Conservation (phyloP, 1,140 invertebrate genomes). For the Pygmarrhopalites habei region DNA sequence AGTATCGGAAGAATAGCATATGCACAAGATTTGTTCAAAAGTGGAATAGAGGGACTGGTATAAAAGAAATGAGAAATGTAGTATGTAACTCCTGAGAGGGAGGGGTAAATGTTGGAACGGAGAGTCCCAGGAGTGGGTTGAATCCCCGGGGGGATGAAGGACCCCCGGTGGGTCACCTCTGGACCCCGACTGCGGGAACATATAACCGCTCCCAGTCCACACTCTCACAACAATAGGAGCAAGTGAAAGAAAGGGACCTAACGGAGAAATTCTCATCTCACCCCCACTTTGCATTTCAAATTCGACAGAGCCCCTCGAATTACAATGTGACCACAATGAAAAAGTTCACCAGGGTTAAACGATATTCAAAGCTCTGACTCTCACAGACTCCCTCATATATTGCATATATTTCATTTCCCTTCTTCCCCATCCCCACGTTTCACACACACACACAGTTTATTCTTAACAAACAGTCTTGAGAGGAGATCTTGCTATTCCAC, state of each 20-base stretch:
- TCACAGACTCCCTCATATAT: constrained; percentile 5
- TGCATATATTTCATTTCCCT: constrained; percentile 7
- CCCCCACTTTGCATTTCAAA: constrained; percentile 37
- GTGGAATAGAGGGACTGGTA: too few relatives aligned
- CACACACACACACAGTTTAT: not conserved
- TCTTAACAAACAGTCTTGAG: too few relatives aligned
- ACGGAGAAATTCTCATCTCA: constrained; percentile 30
- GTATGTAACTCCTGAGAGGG: too few relatives aligned
- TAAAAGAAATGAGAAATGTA: too few relatives aligned
- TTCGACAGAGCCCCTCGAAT: constrained; percentile 28
- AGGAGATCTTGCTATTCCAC: too few relatives aligned
- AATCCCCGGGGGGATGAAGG: constrained; percentile 8
- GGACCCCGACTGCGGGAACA: too few relatives aligned
- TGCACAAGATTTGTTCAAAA: too few relatives aligned
- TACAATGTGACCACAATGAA: constrained; percentile 33
- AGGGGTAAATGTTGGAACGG: too few relatives aligned
- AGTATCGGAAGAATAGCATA: too few relatives aligned
- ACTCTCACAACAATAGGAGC: constrained; percentile 18
- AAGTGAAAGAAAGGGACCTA: constrained; percentile 17
- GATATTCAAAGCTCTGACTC: constrained; percentile 30
- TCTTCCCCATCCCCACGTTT: not conserved
- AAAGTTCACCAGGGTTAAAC: constrained; percentile 35
- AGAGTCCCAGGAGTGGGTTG: constrained; percentile 14
- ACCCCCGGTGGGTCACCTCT: constrained; percentile 24
- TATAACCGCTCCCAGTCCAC: constrained; percentile 33